Conservation (phyloP, 2,113 vertebrate genomes). For the Hypanus sabinus region DNA sequence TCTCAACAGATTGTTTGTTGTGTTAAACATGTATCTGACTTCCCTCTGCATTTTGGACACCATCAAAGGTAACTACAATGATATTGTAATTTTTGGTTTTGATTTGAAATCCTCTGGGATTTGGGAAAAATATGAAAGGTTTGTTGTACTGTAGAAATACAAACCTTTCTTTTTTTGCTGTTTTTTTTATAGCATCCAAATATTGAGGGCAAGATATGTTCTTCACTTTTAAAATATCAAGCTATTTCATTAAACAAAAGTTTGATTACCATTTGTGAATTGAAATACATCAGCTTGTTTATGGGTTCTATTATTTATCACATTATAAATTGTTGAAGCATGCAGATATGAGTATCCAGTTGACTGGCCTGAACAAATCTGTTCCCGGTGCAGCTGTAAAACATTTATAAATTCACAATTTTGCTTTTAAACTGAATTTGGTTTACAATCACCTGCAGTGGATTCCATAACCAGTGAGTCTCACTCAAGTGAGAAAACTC, state of each 20-base stretch:
- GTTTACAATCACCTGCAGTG: not conserved
- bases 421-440: not conserved
- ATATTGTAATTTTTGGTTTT: not conserved
- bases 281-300: not conserved
- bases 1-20: too few species aligned
- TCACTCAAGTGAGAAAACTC: conserved; percentile 36
- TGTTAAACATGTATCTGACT: not conserved
- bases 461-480: not conserved
- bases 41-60: not conserved
- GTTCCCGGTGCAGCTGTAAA: conserved; percentile 20
- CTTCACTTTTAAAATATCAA: not conserved
- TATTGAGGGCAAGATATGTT: not conserved
- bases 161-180: not conserved
- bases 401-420: not conserved
- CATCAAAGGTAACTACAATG: not conserved
- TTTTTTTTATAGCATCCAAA: not conserved
- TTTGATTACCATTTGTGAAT: not conserved
- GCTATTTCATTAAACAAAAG: not conserved
- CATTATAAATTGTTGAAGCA: not conserved
- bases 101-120: not conserved
- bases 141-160: not conserved
- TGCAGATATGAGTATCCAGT: not conserved
- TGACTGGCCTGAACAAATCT: not conserved
- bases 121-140: not conserved
- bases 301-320: not conserved